These are phyloP conservation scores for Siphamia tubifer DNA, from an alignment of 2,113 vertebrate species.

Conservation along the genomic window DNA sequence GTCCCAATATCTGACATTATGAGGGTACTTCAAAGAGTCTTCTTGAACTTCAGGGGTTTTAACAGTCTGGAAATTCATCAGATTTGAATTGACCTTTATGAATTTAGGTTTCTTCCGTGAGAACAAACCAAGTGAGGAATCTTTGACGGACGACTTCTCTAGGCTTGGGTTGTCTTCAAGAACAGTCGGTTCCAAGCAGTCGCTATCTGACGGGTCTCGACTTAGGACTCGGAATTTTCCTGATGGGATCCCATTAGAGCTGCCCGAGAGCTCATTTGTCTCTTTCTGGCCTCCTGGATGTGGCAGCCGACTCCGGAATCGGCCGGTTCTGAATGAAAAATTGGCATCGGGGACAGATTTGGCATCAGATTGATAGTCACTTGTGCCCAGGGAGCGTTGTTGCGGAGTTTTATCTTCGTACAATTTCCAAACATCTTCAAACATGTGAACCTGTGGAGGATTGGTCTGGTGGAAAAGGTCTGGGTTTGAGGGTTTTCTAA, in stretches of 20 bases:
- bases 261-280: not conserved
- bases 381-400: not conserved
- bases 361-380: not conserved
- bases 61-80: constrained; percentile 4
- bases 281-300: not conserved
- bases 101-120: not conserved
- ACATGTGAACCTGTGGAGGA: not conserved
- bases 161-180: not conserved
- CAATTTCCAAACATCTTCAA: not conserved
- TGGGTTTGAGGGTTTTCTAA: constrained; percentile 3
- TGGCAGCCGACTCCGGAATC: not conserved
- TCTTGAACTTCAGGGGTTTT: not conserved
- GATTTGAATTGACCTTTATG: constrained; percentile 6
- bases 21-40: no score
- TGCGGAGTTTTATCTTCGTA: not conserved
- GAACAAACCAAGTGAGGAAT: not conserved
- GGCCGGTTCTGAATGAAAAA: not conserved
- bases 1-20: no score
- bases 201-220: not conserved
- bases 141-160: not conserved
- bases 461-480: not conserved
- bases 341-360: not conserved
- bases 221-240: not conserved
- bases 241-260: not conserved
- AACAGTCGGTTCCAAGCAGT: not conserved